Evolutionary conservation across 2,888 invertebrate genomes (phyloP), one percentile per base, ranked within the genome.

Genomic region (Tachina lurida): DNA sequence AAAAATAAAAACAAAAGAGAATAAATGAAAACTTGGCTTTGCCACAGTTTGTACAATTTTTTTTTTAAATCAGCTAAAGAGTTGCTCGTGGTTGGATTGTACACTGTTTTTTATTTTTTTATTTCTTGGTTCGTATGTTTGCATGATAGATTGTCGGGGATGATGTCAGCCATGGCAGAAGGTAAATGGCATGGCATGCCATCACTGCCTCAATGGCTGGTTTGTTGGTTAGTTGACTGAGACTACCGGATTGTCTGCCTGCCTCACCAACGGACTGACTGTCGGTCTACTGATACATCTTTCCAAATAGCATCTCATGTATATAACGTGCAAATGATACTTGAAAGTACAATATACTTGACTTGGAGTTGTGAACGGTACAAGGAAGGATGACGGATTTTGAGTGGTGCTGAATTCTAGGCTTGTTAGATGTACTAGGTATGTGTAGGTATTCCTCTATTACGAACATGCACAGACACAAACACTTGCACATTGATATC

Each of bases 261-360:
- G n/a, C 49, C 15, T 49, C 31, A 31, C 7, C 31, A 7, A 31
- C 31, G 31, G 31, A 31, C 0, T 31, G 31, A 31, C 56, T 63
- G 63, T 22, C 60, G 52, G 67, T 39, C n/a, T 43, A 70, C 63
- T 54, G 58, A 65, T 80, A 80, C 73, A 65, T 45, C 65, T 58
- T 54, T 67, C 47, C 19, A 67, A 63, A 73, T 41, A 73, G 65
- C 58, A 67, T 70, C 68, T 65, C 49, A 60, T 68, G 77, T 68
- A 60, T 76, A 84, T 71, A 84, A 79, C 84, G 84, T 84, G 80
- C 75, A 84, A 84, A 84, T 84, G 84, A 84, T 84, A 84, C 84
- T 84, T 80, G 76, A 84, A 84, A 76, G 75, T 80, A 84, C 80
- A 84, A 84, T 65, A 76, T 84, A 84, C 84, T 84, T 84, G 80